Base-by-base conservation (phyloP, 2,113 vertebrate genomes). In the Trinectes maculatus region DNA sequence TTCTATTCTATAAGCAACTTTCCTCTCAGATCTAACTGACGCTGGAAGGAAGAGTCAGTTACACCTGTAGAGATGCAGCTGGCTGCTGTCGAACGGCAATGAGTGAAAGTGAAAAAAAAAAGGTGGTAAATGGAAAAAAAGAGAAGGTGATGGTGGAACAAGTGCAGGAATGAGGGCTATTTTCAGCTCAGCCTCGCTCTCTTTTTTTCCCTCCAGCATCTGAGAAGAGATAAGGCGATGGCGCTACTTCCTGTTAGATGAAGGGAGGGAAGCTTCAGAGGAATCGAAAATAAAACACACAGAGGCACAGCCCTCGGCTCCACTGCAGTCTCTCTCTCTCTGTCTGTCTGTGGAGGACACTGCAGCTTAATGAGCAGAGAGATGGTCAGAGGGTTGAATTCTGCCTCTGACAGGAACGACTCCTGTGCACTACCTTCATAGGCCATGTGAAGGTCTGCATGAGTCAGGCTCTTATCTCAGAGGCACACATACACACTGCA, bases 381-480 rank as follows among this genome's bases (percentile, higher is more conserved):
- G 24, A 52, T 0, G 34, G 31, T 51, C 60, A 11, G 0, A 71
- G 39, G 11, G 0, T 6, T 33, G 24, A 22, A 34, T 51, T 65
- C 48, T 65, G 19, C 49, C n/a, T 69, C 69, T 54, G 10, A 55
- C 46, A 49, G 24, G 31, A 21, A 1, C 34, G 28, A 2, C 7
- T 69, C 28, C 16, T n/a, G 15, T 18, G 12, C 12, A 21, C 44
- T 47, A 33, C 52, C 52, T 36, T 11, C n/a, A n/a, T n/a, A 15
- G 29, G 46, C 60, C 46, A 9, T 36, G 49, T 71, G 52, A 53
- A 55, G 24, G 37, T 51, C 52, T 68, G 66, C 25, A 55, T 78
- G 64, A 79, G 70, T 80, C 82, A 80, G 24, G 9, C 37, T 52
- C 46, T 58, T 42, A 67, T 77, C 70, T 61, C 42, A 12, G 19